phyloP scores from a whole-genome alignment of 1,140 invertebrate genomes.

The Anagrus nilaparvatae region DNA sequence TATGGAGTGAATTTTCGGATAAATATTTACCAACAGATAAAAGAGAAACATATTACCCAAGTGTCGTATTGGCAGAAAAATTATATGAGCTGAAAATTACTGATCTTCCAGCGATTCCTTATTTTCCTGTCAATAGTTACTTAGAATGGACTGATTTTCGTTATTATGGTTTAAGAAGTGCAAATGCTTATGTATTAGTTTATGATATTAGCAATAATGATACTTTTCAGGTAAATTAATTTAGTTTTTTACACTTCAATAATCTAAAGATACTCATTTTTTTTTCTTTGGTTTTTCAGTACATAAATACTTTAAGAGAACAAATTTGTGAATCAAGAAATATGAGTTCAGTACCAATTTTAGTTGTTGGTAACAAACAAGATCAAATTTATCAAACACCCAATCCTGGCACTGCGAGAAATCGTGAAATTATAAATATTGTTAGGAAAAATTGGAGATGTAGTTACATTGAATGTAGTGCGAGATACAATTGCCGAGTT shows the following conservation, averaged over 20 bases:
- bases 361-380: constrained; percentile 91
- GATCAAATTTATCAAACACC: constrained; percentile 72
- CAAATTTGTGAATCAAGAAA: constrained; percentile 86
- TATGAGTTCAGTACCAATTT: constrained; percentile 81
- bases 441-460: constrained; percentile 93
- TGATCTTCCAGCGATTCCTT: constrained; percentile 75
- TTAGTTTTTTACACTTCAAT: background rate
- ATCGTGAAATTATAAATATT: constrained; percentile 75
- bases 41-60: constrained; percentile 69
- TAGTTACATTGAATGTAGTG: constrained; percentile 87
- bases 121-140: constrained; percentile 72
- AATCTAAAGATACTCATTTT: background rate
- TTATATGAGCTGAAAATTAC: constrained; percentile 79
- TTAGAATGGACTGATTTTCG: constrained; percentile 81
- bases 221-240: constrained; percentile 57
- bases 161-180: constrained; percentile 73
- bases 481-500: constrained; percentile 76
- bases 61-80: constrained; percentile 74
- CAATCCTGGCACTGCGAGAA: constrained; percentile 30
- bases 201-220: constrained; percentile 87
- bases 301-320: constrained; percentile 76
- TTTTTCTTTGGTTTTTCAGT: constrained; percentile 38
- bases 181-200: constrained; percentile 84
- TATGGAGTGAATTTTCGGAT: constrained; percentile 73
- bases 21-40: constrained; percentile 66